Evolutionary conservation across 2,113 vertebrate genomes (phyloP).

Genomic region (Micronycteris hirsuta): DNA sequence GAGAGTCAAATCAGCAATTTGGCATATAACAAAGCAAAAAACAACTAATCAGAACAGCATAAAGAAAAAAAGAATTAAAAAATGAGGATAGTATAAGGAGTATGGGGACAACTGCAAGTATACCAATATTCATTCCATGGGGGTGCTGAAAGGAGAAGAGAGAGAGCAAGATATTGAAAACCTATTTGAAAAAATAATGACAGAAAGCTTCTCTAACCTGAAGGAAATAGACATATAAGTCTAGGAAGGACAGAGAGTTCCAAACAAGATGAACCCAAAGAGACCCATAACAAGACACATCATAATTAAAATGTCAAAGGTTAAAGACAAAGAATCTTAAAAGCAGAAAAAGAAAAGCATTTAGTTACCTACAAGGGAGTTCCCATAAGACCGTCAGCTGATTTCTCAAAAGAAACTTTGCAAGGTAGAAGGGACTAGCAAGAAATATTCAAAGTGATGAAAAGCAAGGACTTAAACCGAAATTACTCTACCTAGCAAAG

Average conservation of each 20-base stretch:
- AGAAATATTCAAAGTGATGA: no score
- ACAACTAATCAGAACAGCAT: neutral
- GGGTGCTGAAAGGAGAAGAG: neutral
- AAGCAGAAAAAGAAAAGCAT: neutral
- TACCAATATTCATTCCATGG: neutral
- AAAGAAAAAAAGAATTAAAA: neutral
- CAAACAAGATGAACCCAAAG: neutral
- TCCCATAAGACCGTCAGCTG: neutral
- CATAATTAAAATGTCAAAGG: neutral
- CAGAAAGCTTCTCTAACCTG: neutral
- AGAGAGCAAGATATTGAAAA: neutral
- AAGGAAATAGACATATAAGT: neutral
- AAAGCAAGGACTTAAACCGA: no score
- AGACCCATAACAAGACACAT: neutral
- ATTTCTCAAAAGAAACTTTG: no score
- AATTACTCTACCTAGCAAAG: no score
- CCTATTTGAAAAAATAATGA: neutral
- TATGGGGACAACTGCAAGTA: neutral
- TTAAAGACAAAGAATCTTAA: neutral
- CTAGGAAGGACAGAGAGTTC: neutral
- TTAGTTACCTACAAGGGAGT: neutral
- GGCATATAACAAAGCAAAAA: neutral
- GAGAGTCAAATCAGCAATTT: neutral
- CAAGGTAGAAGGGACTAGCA: no score
- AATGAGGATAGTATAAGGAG: no score